phyloP scores from a whole-genome alignment of 2,113 vertebrate genomes.

The Python bivittatus region DNA sequence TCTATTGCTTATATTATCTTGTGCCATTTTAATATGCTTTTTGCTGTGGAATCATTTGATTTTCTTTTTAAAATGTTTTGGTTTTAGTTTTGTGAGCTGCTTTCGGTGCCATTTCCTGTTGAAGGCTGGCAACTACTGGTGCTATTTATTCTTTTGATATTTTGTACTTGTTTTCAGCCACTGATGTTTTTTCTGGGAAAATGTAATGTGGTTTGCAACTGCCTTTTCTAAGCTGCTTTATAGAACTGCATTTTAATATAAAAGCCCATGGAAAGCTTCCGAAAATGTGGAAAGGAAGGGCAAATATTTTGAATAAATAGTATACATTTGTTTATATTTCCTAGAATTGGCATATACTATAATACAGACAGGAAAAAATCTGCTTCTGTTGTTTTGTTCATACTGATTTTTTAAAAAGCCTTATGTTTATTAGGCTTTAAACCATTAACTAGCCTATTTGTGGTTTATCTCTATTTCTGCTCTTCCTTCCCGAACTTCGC shows the following conservation, averaged over 20 bases:
- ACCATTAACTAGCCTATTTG: slow-evolving; percentile 24
- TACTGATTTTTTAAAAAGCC: slow-evolving; percentile 9
- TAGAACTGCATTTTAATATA: neutral
- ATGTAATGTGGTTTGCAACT: neutral
- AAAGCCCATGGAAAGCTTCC: neutral
- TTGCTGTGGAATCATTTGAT: neutral
- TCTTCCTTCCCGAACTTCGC: neutral
- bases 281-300: neutral
- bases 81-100: neutral
- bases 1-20: neutral
- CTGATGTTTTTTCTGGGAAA: neutral
- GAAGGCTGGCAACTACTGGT: neutral
- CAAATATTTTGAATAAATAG: neutral
- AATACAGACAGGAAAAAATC: neutral
- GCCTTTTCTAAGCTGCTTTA: neutral
- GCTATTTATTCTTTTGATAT: neutral
- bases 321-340: neutral
- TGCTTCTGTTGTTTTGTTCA: neutral
- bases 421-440: neutral
- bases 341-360: neutral
- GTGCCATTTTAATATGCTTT: neutral
- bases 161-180: neutral
- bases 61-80: neutral
- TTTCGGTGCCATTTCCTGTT: neutral
- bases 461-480: neutral